Evolutionary conservation across 2,888 invertebrate species (phyloP).

Genomic region (Erpobdella octoculata): DNA sequence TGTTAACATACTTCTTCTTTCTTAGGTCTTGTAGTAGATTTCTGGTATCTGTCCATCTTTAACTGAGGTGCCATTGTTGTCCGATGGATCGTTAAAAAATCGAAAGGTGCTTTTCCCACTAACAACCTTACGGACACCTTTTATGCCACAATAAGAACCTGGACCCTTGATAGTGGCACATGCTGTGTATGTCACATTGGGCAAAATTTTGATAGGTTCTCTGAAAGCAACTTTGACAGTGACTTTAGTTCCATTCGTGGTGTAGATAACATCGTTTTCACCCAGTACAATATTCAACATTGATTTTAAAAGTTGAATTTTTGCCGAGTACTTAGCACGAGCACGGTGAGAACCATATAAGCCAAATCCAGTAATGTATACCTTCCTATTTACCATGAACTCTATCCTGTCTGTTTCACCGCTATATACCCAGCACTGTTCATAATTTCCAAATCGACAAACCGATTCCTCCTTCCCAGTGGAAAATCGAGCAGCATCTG

Average conservation of each 20-base stretch:
- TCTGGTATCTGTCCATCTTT: slow-evolving; percentile 81
- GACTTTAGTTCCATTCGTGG: slow-evolving; percentile 69
- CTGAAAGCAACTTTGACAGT: slow-evolving; percentile 75
- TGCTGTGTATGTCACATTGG: slow-evolving; percentile 71
- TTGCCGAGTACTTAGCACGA: slow-evolving; percentile 85
- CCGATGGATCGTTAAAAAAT: slow-evolving; percentile 75
- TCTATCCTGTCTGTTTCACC: slow-evolving; percentile 90
- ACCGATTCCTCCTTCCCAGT: slow-evolving; percentile 84
- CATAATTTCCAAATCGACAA: slow-evolving; percentile 88
- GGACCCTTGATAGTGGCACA: slow-evolving; percentile 73
- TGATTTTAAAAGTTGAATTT: slow-evolving; percentile 69
- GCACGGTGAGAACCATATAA: slow-evolving; percentile 91
- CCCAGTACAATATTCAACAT: slow-evolving; percentile 68
- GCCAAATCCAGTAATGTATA: slow-evolving; percentile 90
- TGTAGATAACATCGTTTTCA: slow-evolving; percentile 67
- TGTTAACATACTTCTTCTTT: no score
- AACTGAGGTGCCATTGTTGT: slow-evolving; percentile 76
- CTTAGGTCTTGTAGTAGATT: slow-evolving; percentile 67
- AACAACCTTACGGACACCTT: slow-evolving; percentile 66
- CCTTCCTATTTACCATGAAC: slow-evolving; percentile 86
- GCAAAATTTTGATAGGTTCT: slow-evolving; percentile 71
- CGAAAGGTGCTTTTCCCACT: slow-evolving; percentile 72
- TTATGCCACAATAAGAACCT: slow-evolving; percentile 78
- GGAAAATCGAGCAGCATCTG: slow-evolving; percentile 70
- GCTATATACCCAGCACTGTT: slow-evolving; percentile 93